Evolutionary conservation across 2,888 invertebrate genomes (phyloP), one percentile per base, ranked within the genome.

Genomic region (Gnatocerus cornutus): DNA sequence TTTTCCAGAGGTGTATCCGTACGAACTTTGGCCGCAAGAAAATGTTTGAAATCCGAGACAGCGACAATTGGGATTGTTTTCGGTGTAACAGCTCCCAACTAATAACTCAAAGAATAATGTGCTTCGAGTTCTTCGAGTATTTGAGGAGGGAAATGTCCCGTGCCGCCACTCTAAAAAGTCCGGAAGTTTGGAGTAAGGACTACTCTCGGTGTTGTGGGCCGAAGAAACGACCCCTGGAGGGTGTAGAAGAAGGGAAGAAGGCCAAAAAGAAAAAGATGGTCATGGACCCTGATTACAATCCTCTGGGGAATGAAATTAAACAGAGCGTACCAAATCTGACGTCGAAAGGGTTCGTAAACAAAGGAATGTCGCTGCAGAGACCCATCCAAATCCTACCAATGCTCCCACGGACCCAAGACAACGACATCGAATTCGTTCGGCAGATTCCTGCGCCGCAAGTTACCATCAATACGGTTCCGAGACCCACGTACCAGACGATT

Each of bases 41-140:
- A 78, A 89, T 93, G 21, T 89, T 88, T 61, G 90, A 90, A 80
- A 93, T 94, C 74, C 91, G 92, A 80, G 90, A 89, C 66, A 90
- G 91, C 74, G 93, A 94, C 81, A 92, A 92, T 78, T 94, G 94
- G 94, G 89, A 90, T 79, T 94, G 94, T 83, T 93, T 93, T 77
- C 90, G 90, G 50, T 94, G 94, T 80, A 89, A 90, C 75, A 88
- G 91, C 0, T 87, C 86, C 68, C 90, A 91, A 78, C 81, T 93
- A 29, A 90, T 88, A 86, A 88, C 89, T 21, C 82, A 90, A 12
- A 87, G 93, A 30, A 91, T 92, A n/a, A 84, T 89, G 30, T 92
- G 92, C 78, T 90, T 92, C 88, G 92, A 93, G 39, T 85, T 93
- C 6, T 85, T 91, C 71, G 90, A 92, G 68, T 93, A 90, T 80